A percentile compares a stretch with the other conserved stretches of the same genome.
Conservation (phyloP, 2,797 vertebrate species). For the Diglossa cyanea region DNA sequence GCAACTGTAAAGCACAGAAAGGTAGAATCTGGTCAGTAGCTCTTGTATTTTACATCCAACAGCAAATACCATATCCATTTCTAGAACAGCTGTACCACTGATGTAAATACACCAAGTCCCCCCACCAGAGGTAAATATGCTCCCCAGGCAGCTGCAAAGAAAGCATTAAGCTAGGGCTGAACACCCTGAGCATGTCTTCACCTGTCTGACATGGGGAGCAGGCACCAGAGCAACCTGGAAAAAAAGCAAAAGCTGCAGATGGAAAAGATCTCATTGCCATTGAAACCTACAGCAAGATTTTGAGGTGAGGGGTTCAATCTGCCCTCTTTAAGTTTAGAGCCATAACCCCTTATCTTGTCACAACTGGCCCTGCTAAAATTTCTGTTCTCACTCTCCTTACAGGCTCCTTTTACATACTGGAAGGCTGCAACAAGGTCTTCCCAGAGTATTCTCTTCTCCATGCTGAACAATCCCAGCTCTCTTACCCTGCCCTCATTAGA, state of each 20-base stretch:
- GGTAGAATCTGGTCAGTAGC: not conserved
- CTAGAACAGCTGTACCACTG: not conserved
- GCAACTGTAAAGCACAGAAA: not conserved
- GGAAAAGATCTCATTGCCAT: not conserved
- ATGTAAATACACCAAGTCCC: not conserved
- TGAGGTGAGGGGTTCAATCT: not conserved
- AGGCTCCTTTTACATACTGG: not conserved
- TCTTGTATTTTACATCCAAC: not conserved
- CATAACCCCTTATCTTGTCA: not conserved
- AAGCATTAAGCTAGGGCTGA: not conserved
- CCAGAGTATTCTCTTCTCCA: not conserved
- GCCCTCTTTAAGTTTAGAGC: not conserved
- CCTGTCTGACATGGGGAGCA: not conserved
- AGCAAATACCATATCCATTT: not conserved
- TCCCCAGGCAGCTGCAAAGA: not conserved
- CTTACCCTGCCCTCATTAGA: not conserved
- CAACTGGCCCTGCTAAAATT: not conserved
- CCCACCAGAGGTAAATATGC: not conserved
- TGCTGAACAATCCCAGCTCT: not conserved
- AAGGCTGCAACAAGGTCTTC: not conserved
- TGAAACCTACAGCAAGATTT: not conserved
- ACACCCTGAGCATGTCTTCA: not conserved
- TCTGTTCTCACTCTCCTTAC: not conserved
- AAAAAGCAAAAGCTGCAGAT: not conserved
- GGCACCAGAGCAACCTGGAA: not conserved